Evolutionary conservation across 2,888 invertebrate species (phyloP).

Genomic region (Lissocephala sabroskyi): DNA sequence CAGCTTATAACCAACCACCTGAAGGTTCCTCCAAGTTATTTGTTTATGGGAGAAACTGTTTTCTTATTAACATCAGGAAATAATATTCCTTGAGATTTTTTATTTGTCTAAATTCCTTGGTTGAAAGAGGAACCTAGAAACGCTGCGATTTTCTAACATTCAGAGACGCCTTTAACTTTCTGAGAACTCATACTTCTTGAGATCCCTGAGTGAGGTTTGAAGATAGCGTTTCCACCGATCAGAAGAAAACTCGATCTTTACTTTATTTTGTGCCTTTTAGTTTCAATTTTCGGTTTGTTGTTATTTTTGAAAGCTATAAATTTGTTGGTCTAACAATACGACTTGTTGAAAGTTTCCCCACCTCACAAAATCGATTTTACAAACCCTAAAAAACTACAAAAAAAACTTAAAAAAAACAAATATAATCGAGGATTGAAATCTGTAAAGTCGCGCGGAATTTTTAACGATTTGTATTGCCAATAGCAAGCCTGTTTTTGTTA

Average conservation of each 20-base stretch:
- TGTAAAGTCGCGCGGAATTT: slow-evolving; percentile 40
- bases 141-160: too few species aligned
- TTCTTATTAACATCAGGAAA: too few species aligned
- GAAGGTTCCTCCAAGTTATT: too few species aligned
- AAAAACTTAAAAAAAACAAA: slow-evolving; percentile 11
- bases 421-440: slow-evolving; percentile 1
- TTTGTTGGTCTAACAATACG: slow-evolving; percentile 66
- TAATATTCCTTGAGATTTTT: too few species aligned
- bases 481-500: slow-evolving; percentile 54
- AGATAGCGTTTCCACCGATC: too few species aligned
- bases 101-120: too few species aligned
- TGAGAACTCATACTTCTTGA: too few species aligned
- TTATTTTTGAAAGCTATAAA: slow-evolving; percentile 48
- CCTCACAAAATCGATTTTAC: not conserved
- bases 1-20: too few species aligned
- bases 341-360: slow-evolving; percentile 48
- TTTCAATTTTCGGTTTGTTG: slow-evolving; percentile 33
- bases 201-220: too few species aligned
- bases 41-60: too few species aligned
- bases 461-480: slow-evolving; percentile 57
- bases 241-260: slow-evolving; percentile 4
- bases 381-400: not conserved
- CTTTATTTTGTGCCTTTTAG: slow-evolving; percentile 27
- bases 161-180: too few species aligned
- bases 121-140: too few species aligned